phyloP scores from a whole-genome alignment of 2,797 vertebrate species.

The Pampus argenteus region DNA sequence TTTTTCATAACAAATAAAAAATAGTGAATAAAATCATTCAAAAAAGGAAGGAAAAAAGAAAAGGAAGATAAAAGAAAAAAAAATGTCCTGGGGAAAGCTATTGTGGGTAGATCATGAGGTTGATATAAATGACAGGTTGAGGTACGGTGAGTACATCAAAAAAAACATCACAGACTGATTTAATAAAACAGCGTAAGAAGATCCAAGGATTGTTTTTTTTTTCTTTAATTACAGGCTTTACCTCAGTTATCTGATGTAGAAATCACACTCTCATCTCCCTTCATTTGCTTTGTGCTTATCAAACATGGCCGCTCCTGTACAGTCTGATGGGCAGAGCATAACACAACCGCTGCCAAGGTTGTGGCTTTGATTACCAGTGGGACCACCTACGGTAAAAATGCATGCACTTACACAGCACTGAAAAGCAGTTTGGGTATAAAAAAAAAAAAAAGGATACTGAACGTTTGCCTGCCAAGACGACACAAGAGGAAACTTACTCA shows the following conservation, averaged over 20 bases:
- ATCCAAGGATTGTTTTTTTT: background rate
- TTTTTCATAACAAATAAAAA: no score
- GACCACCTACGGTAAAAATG: constrained; percentile 57
- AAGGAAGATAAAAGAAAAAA: background rate
- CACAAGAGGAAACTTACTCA: constrained; percentile 61
- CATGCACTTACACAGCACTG: background rate
- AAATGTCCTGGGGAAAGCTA: background rate
- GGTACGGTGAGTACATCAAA: background rate
- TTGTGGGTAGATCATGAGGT: background rate
- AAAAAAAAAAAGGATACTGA: constrained; percentile 45
- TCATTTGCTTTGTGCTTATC: constrained; percentile 43
- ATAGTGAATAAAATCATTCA: no score
- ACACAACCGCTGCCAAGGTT: constrained; percentile 38
- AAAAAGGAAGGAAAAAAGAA: background rate
- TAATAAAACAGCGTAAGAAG: constrained; percentile 6
- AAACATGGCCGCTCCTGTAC: background rate
- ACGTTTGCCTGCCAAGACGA: constrained; percentile 53
- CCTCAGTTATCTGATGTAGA: constrained; percentile 22
- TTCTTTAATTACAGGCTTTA: constrained; percentile 25
- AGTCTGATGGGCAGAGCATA: constrained; percentile 8
- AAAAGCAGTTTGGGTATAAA: constrained; percentile 18
- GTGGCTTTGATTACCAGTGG: constrained; percentile 39
- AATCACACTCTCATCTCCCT: constrained; percentile 20
- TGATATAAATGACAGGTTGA: constrained; percentile 10
- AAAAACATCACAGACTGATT: constrained; percentile 14